Base-by-base conservation (phyloP, 2,888 invertebrate species). In the Lamproptera curius region DNA sequence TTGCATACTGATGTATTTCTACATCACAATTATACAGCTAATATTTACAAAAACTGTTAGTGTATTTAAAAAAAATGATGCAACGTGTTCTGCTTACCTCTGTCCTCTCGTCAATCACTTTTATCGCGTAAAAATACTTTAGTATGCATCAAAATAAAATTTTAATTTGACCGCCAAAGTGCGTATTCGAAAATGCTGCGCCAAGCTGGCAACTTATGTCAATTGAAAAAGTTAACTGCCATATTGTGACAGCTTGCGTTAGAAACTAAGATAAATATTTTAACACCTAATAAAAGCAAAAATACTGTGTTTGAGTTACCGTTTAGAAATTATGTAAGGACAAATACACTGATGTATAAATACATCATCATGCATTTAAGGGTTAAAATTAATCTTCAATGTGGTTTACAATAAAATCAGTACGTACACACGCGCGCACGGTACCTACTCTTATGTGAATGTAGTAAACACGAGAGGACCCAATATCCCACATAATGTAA, bases 1-100 rank as follows among this genome's bases (percentile, higher is more conserved):
- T 55, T 55, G 52, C 52, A 52, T 52, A 52, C 34, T 52, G 52
- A 55, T 55, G 54, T 55, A 55, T 52, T 55, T 55, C 50, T 52
- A 52, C 55, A 52, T 55, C 49, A 52, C 42, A 51, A 53, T 51
- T 53, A 50, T 50, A 34, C 47, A 16, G 50, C 51, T 31, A 28
- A 51, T 53, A 51, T 53, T 51, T 51, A 53, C 48, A 4, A 53
- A 51, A 48, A 51, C 53, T 48, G 46, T 53, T 40, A 53, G 28
- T 53, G 51, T 43, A 53, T 44, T 53, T 23, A 20, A 37, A 45
- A 50, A 45, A 45, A 50, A 42, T 8, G 8, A 23, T 23, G 23
- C 23, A 23, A 23, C 23, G 23, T 4, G 23, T 46, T n/a, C n/a
- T n/a, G n/a, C n/a, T n/a, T n/a, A n/a, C n/a, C n/a, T n/a, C n/a